These are phyloP conservation scores for Panzeria rudis DNA, from an alignment of 2,888 invertebrate genomes.

Conservation along the genomic window DNA sequence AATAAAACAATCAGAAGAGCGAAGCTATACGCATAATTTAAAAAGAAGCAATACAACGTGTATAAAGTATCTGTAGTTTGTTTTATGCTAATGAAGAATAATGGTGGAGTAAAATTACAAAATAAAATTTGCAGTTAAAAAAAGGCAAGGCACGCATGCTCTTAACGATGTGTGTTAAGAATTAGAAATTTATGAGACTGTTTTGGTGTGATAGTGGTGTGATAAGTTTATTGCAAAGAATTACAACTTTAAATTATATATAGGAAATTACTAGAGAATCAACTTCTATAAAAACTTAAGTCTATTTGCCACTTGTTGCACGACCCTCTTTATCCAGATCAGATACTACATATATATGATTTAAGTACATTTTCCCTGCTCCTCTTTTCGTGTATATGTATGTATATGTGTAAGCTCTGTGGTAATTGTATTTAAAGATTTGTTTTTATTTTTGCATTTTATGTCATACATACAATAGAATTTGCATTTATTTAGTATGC, in stretches of 20 bases:
- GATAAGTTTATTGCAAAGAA: background rate
- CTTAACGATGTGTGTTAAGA: slow-evolving; percentile 45
- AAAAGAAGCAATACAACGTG: background rate
- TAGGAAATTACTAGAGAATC: background rate
- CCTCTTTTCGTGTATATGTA: background rate
- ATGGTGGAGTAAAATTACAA: slow-evolving; percentile 4
- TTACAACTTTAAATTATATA: background rate
- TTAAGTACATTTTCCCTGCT: background rate
- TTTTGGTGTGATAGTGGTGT: background rate
- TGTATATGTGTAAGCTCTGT: slow-evolving; percentile 12
- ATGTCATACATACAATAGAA: slow-evolving; percentile 33
- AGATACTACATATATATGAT: slow-evolving; percentile 35
- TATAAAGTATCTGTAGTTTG: slow-evolving; percentile 38
- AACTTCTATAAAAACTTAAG: background rate
- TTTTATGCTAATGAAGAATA: slow-evolving; percentile 42
- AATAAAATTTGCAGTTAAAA: slow-evolving; percentile 24
- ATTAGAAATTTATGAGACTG: slow-evolving; percentile 45
- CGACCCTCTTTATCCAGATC: slow-evolving; percentile 2
- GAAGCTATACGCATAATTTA: background rate
- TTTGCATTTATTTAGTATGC: slow-evolving; percentile 29
- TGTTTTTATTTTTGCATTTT: background rate
- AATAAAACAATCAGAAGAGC: slow-evolving; percentile 1
- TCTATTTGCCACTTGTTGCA: background rate
- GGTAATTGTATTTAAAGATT: slow-evolving; percentile 18
- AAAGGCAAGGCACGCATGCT: slow-evolving; percentile 67